A percentile compares a stretch with the other conserved stretches of the same genome.
Evolutionary conservation across 2,888 invertebrate genomes (phyloP).

Genomic region (Dynastes tityus): DNA sequence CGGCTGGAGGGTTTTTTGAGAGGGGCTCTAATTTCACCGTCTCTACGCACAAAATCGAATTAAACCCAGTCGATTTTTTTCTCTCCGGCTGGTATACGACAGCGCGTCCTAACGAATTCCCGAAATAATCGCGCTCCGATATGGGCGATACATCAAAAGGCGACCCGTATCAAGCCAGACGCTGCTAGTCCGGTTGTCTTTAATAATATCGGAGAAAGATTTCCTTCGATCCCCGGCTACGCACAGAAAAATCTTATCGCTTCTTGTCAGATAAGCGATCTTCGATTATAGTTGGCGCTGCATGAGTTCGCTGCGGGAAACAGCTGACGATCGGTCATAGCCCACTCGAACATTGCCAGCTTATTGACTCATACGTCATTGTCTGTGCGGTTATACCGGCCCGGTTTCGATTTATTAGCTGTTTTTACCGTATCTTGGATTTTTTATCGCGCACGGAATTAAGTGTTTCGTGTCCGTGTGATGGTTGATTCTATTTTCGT

Average conservation of each 20-base stretch:
- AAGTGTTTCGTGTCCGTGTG: slow-evolving; percentile 18
- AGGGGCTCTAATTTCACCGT: slow-evolving; percentile 25
- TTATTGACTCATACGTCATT: slow-evolving; percentile 69
- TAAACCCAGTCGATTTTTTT: slow-evolving; percentile 30
- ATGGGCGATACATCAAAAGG: slow-evolving; percentile 41
- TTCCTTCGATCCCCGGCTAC: slow-evolving; percentile 18
- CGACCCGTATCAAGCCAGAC: slow-evolving; percentile 29
- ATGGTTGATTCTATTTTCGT: background rate
- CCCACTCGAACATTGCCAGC: slow-evolving; percentile 68
- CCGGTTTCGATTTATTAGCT: slow-evolving; percentile 65
- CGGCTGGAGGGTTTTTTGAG: background rate
- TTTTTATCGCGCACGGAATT: slow-evolving; percentile 44
- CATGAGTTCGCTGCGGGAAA: slow-evolving; percentile 67
- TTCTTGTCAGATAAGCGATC: slow-evolving; percentile 67
- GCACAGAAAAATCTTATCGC: slow-evolving; percentile 51
- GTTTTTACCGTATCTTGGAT: slow-evolving; percentile 53
- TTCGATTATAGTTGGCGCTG: slow-evolving; percentile 68
- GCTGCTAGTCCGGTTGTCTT: background rate
- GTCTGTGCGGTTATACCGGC: slow-evolving; percentile 61
- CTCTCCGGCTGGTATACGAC: background rate
- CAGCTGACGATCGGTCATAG: slow-evolving; percentile 70
- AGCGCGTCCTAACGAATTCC: slow-evolving; percentile 13
- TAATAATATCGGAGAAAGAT: background rate
- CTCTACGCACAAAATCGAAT: slow-evolving; percentile 39
- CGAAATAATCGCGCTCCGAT: slow-evolving; percentile 40